Conservation (phyloP, 2,888 invertebrate genomes). For the Standfussiana lucernea region DNA sequence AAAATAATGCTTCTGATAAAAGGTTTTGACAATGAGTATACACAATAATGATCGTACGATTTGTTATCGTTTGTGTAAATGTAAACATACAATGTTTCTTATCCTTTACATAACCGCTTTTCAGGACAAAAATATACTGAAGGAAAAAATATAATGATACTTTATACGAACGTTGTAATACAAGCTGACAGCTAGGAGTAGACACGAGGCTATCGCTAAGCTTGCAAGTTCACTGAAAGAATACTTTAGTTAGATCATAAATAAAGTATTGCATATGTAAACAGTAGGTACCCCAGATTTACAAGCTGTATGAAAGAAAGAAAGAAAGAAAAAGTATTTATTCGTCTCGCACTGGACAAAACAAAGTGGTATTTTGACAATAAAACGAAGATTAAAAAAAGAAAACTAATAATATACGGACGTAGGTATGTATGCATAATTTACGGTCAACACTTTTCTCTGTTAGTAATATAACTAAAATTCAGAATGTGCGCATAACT, state of each 20-base stretch:
- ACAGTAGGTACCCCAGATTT: not conserved
- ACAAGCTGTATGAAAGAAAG: not conserved
- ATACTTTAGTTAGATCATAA: not conserved
- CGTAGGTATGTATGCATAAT: no score
- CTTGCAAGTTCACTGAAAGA: not conserved
- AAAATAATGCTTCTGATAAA: slow-evolving; percentile 41
- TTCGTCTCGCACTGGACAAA: no score
- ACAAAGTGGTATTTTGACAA: no score
- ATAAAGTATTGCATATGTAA: not conserved
- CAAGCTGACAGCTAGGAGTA: not conserved
- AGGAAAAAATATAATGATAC: not conserved
- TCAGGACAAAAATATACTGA: slow-evolving; percentile 1
- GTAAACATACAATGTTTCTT: slow-evolving; percentile 31
- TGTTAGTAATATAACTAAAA: not conserved
- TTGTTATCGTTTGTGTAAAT: slow-evolving; percentile 40
- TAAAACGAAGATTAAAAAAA: no score
- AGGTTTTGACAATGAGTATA: slow-evolving; percentile 9
- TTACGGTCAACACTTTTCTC: not conserved
- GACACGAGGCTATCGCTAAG: not conserved
- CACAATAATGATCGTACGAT: slow-evolving; percentile 46
- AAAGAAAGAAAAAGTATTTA: no score
- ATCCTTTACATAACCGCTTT: slow-evolving; percentile 19
- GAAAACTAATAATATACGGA: no score
- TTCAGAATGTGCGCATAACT: not conserved
- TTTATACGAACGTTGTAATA: not conserved